phyloP scores from a whole-genome alignment of 2,113 vertebrate species.

The Oryctolagus cuniculus region DNA sequence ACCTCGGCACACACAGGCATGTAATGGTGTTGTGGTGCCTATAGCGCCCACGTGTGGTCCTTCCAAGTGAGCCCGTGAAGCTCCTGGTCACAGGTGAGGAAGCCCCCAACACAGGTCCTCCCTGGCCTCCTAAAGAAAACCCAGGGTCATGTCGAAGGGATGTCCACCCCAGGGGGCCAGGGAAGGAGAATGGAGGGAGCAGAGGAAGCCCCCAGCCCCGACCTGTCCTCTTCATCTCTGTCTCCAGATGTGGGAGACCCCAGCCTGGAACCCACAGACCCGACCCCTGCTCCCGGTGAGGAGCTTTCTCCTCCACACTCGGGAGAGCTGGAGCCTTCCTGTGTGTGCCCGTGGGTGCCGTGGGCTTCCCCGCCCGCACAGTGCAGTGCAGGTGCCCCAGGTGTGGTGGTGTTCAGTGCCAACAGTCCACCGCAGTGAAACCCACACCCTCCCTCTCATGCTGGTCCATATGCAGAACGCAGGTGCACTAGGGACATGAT shows the following conservation, averaged over 20 bases:
- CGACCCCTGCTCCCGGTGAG: slow-evolving; percentile 61
- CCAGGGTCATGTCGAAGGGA: not conserved
- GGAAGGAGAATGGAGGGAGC: not conserved
- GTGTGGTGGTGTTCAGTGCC: no score
- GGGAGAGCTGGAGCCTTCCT: not conserved
- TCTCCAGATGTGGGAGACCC: not conserved
- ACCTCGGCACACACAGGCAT: slow-evolving; percentile 44
- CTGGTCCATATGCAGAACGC: no score
- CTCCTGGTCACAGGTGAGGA: slow-evolving; percentile 73
- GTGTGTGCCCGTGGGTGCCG: no score
- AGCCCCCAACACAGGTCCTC: not conserved
- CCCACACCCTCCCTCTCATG: no score
- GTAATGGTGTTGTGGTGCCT: slow-evolving; percentile 66
- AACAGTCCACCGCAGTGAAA: no score
- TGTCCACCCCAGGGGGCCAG: accelerated
- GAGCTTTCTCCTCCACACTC: not conserved
- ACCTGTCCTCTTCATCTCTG: not conserved
- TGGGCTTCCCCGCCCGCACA: no score
- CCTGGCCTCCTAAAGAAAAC: not conserved
- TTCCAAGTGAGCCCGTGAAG: slow-evolving; percentile 54
- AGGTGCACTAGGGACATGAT: no score
- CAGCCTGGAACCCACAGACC: not conserved
- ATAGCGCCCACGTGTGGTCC: not conserved
- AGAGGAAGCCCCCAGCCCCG: not conserved
- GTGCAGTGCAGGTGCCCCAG: no score